Base-by-base conservation (phyloP, 2,113 vertebrate genomes). In the Etheostoma cragini region DNA sequence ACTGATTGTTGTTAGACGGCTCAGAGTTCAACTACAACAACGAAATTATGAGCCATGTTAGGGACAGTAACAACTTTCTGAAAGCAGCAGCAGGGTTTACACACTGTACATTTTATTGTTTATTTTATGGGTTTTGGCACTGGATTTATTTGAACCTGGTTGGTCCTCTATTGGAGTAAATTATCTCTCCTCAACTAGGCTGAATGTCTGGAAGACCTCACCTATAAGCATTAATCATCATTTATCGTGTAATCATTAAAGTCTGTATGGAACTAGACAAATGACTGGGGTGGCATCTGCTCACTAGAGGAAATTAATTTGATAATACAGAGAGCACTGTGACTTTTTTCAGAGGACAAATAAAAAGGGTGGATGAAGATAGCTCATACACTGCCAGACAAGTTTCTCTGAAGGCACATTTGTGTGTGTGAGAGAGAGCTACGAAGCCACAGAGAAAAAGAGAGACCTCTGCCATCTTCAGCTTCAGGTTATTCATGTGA, bases 151-250 rank as follows among this genome's bases (percentile, higher is more conserved):
- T 65, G 1, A 78, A 82, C 68, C 77, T 70, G 72, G 30, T 86
- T 52, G 74, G 70, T 86, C 64, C 21, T 73, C 49, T 74, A 77
- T 53, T 83, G 69, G 75, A 79, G 63, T 78, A 85, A 91, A 89
- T 89, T 92, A 87, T 76, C 56, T 85, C 78, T 91, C 90, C 49
- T 72, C 66, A 75, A 75, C 80, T 14, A 57, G 72, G 89, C 89
- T 93, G 86, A 89, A 91, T 90, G 86, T 84, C 76, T 66, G 60
- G 5, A 71, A 80, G 72, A 72, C 60, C 47, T 75, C 3, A 35
- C 68, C 54, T 78, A 63, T 82, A 89, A 89, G 88, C 85, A 81
- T 90, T 80, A 82, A 65, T 83, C 26, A 26, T 26, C 85, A 81
- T 90, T 80, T 80, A 65, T 26, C 26, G 26, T 78, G 60, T 81